Conservation (phyloP, 2,113 vertebrate genomes). For the Rhinichthys klamathensis region DNA sequence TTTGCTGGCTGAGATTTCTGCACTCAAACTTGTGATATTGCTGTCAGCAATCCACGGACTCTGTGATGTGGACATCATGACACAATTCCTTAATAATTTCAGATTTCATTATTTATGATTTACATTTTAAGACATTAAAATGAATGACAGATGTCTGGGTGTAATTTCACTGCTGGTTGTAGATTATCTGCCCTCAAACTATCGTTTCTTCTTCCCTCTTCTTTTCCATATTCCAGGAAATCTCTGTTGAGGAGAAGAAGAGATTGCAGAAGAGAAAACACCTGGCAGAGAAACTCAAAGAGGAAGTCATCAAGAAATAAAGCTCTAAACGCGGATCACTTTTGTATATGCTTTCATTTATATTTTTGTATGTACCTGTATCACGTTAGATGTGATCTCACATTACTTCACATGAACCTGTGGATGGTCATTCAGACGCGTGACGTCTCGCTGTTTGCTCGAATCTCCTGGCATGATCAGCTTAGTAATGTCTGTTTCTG, state of each 20-base stretch:
- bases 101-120: too few species aligned
- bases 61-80: too few species aligned
- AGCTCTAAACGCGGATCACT: constrained; percentile 13
- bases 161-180: background rate
- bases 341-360: constrained; percentile 64
- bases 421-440: too few species aligned
- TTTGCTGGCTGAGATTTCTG: too few species aligned
- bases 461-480: background rate
- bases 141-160: too few species aligned
- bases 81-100: too few species aligned
- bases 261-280: constrained; percentile 90
- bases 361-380: background rate
- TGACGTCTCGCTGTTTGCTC: background rate
- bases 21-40: too few species aligned
- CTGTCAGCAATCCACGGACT: too few species aligned
- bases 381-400: background rate
- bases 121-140: too few species aligned
- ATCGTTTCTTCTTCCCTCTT: background rate
- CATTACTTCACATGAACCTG: background rate
- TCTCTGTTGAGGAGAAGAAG: constrained; percentile 90
- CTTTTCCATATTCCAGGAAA: constrained; percentile 68
- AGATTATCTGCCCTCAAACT: background rate
- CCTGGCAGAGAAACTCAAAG: constrained; percentile 94
- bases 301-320: constrained; percentile 96
- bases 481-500: constrained; percentile 6